These are phyloP conservation scores for Achatina immaculata DNA, from an alignment of 1,140 invertebrate genomes.

Conservation along the genomic window DNA sequence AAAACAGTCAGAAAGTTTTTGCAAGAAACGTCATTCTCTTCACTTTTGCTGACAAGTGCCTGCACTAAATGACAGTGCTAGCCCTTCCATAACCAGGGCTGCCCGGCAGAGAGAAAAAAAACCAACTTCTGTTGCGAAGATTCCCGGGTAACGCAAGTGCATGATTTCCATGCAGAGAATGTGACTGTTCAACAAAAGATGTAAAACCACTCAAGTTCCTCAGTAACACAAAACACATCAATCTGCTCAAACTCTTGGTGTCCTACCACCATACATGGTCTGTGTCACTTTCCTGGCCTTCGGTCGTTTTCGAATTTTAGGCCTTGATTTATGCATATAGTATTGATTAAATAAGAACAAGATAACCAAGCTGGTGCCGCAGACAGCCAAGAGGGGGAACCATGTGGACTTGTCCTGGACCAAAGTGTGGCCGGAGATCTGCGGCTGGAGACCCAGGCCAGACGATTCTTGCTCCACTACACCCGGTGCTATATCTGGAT, in stretches of 20 bases:
- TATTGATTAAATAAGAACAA: conserved; percentile 65
- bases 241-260: conserved; percentile 57
- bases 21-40: too few species aligned
- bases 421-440: conserved; percentile 14
- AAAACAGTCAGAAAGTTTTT: too few species aligned
- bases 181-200: too few species aligned
- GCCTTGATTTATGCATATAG: conserved; percentile 54
- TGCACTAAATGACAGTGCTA: too few species aligned
- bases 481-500: conserved; percentile 39
- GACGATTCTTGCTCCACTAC: conserved; percentile 35
- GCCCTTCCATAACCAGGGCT: too few species aligned
- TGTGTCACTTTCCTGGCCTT: conserved; percentile 49
- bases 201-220: too few species aligned
- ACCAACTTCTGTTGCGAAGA: too few species aligned
- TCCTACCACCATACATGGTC: conserved; percentile 40
- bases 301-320: conserved; percentile 51
- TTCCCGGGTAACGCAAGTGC: too few species aligned
- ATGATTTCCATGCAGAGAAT: too few species aligned
- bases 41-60: too few species aligned
- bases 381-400: conserved; percentile 61
- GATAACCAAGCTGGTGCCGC: conserved; percentile 60
- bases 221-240: too few species aligned
- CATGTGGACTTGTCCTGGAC: conserved; percentile 50
- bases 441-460: conserved; percentile 22
- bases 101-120: too few species aligned